Percentiles rank a stretch among this genome's conserved stretches.
Conservation (phyloP, 2,888 invertebrate genomes). For the Amphipoea lucens region DNA sequence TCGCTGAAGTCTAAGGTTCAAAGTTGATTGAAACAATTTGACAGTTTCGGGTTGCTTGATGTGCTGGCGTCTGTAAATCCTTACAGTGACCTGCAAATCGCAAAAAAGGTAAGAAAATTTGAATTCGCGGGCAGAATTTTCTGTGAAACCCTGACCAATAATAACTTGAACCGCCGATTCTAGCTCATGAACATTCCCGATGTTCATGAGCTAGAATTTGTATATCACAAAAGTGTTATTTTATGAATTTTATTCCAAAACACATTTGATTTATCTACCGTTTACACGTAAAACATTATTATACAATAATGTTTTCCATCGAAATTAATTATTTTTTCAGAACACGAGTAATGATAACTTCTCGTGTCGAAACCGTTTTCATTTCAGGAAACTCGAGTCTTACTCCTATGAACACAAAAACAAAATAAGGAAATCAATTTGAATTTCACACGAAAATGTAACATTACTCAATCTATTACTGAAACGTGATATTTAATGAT, state of each 20-base stretch:
- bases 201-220: background rate
- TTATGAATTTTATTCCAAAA: background rate
- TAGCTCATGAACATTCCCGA: no score
- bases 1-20: no score
- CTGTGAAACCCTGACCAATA: background rate
- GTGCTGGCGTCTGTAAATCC: background rate
- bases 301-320: background rate
- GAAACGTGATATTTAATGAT: conserved; percentile 21
- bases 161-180: background rate
- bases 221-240: background rate
- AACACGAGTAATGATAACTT: conserved; percentile 31
- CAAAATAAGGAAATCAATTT: conserved; percentile 33
- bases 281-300: background rate
- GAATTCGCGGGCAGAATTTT: background rate
- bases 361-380: conserved; percentile 24
- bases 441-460: conserved; percentile 33
- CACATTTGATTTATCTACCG: background rate
- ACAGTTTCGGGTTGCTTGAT: no score
- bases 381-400: conserved; percentile 38
- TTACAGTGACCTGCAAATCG: background rate
- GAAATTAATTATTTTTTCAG: background rate
- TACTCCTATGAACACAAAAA: background rate
- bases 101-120: background rate
- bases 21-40: no score
- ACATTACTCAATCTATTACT: conserved; percentile 31